phyloP scores from a whole-genome alignment of 2,797 vertebrate genomes.

The Sebastes hubbsi region DNA sequence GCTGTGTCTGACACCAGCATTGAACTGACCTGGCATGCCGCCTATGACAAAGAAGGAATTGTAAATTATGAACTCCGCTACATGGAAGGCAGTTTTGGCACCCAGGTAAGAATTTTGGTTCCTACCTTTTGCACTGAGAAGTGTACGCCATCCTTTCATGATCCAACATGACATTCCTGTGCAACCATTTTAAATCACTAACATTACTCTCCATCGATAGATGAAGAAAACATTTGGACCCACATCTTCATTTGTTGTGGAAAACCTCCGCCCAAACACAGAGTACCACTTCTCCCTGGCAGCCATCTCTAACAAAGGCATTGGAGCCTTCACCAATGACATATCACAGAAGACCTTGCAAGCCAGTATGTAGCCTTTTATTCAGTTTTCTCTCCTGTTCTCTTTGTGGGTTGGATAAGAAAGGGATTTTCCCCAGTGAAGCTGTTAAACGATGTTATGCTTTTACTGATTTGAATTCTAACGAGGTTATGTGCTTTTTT shows the following conservation, averaged over 20 bases:
- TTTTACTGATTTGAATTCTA: slow-evolving; percentile 20
- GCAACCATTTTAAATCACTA: not conserved
- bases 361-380: slow-evolving; percentile 93
- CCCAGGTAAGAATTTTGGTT: slow-evolving; percentile 81
- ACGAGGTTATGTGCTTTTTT: slow-evolving; percentile 19
- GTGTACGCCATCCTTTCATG: not conserved
- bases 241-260: slow-evolving; percentile 88
- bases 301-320: slow-evolving; percentile 92
- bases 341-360: slow-evolving; percentile 95
- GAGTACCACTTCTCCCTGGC: slow-evolving; percentile 96
- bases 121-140: not conserved
- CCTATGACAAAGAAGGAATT: slow-evolving; percentile 92
- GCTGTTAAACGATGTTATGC: slow-evolving; percentile 6
- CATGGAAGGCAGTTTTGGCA: slow-evolving; percentile 84
- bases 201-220: slow-evolving; percentile 72
- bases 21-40: slow-evolving; percentile 92
- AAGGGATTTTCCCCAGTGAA: slow-evolving; percentile 27
- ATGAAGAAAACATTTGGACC: slow-evolving; percentile 91
- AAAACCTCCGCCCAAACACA: slow-evolving; percentile 93
- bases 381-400: slow-evolving; percentile 49
- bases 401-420: slow-evolving; percentile 54
- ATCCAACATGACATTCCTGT: not conserved
- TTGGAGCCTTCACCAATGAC: slow-evolving; percentile 95
- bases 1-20: slow-evolving; percentile 94
- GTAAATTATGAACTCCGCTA: slow-evolving; percentile 93